phyloP scores from a whole-genome alignment of 1,140 invertebrate species.

The Mylabris phalerata region DNA sequence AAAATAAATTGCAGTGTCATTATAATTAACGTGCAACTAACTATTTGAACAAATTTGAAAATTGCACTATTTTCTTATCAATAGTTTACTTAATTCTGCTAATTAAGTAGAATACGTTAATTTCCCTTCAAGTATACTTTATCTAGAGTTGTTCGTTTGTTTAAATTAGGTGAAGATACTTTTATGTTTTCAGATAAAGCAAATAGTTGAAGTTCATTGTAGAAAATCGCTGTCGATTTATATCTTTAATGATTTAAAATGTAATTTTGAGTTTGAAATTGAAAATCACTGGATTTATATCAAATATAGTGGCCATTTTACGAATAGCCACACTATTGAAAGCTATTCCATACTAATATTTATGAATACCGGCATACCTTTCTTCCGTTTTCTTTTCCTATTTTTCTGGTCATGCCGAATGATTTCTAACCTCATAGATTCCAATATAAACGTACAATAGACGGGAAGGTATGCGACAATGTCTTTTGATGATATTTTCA shows the following conservation, averaged over 20 bases:
- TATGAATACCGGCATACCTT: constrained; percentile 8
- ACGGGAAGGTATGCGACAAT: constrained; percentile 9
- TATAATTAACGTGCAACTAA: neutral
- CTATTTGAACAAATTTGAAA: neutral
- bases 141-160: neutral
- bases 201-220: neutral
- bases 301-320: constrained; percentile 4
- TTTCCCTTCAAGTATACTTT: neutral
- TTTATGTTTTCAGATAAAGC: constrained; percentile 1
- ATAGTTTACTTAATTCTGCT: constrained; percentile 1
- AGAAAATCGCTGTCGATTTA: constrained; percentile 9
- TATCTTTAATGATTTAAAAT: constrained; percentile 11
- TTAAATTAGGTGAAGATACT: constrained; percentile 1
- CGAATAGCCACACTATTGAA: constrained; percentile 5
- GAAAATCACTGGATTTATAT: constrained; percentile 15
- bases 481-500: constrained; percentile 11
- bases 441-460: neutral
- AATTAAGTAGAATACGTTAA: neutral
- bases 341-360: constrained; percentile 11
- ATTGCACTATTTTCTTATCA: constrained; percentile 3
- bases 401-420: constrained; percentile 5
- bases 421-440: neutral
- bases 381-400: neutral
- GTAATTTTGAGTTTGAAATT: constrained; percentile 14
- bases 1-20: too few species aligned